Conservation (phyloP, 1,140 invertebrate genomes). For the Pantala flavescens region DNA sequence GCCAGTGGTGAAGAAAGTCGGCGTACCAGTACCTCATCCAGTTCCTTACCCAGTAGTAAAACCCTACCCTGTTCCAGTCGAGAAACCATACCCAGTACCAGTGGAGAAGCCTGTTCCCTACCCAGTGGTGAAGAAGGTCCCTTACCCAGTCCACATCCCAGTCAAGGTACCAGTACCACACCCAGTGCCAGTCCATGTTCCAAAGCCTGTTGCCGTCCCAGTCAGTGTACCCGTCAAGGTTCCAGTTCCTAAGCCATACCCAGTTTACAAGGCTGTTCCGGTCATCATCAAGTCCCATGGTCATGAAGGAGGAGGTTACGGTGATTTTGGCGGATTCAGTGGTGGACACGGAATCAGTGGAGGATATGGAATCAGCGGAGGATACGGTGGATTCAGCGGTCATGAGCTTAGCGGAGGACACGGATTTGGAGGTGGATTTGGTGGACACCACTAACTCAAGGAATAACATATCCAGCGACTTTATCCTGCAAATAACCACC, state of each 20-base stretch:
- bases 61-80: constrained; percentile 18
- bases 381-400: background rate
- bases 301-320: background rate
- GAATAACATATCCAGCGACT: too few species aligned
- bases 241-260: constrained; percentile 12
- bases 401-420: background rate
- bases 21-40: constrained; percentile 25
- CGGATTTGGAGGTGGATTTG: too few species aligned
- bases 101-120: constrained; percentile 19
- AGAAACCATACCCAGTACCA: constrained; percentile 22
- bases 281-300: constrained; percentile 19
- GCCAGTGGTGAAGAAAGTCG: constrained; percentile 33
- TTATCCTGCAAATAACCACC: too few species aligned
- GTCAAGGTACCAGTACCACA: constrained; percentile 17
- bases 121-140: constrained; percentile 15
- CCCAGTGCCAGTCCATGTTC: constrained; percentile 15
- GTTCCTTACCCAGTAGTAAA: constrained; percentile 25
- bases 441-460: too few species aligned
- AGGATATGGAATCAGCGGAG: background rate
- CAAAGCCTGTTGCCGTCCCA: constrained; percentile 14
- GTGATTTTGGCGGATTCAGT: background rate
- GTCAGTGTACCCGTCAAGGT: constrained; percentile 15
- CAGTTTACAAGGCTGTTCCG: constrained; percentile 21
- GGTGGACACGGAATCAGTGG: too few species aligned
- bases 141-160: constrained; percentile 21